Evolutionary conservation across 1,140 invertebrate genomes (phyloP), one percentile per base, ranked within the genome.

Genomic region (Semibalanus balanoides): DNA sequence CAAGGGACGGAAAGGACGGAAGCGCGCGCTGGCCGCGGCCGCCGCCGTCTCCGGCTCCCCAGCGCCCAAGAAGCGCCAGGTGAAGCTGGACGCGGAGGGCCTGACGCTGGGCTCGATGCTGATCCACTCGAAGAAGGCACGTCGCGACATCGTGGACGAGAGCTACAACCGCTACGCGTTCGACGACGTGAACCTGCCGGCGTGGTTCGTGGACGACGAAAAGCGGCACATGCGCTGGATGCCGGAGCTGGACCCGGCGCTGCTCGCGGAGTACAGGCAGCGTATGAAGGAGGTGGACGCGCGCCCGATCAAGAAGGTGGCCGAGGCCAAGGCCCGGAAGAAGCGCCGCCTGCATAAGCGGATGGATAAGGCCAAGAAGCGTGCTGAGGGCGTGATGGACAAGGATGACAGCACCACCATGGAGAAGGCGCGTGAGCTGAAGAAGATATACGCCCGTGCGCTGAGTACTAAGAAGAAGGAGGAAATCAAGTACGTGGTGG

Each of bases 251-350:
- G 79, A 79, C 14, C 81, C 89, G 84, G 90, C 90, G 82, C 82
- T 91, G 9, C 86, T 88, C 0, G 86, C 71, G 22, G 74, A 76
- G 74, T 89, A 89, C 78, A 85, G 84, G 79, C 81, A 87, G 75
- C 83, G 85, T 77, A 80, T 93, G 30, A 90, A 93, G 84, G 95
- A 96, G 79, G 89, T 99, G 9, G 96, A 99, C 85, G 91, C 91
- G 0, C 86, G 94, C 75, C 95, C 97, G 27, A 97, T 99, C 73
- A 99, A 99, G 84, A 99, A 99, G 87, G 93, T 99, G 0, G 90
- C 96, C 79, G 96, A 99, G 86, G 98, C 98, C 0, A 99, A 98
- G 83, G 94, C 95, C 0, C 89, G 98, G 73, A 99, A 99, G 87
- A 97, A 98, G 89, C 91, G 90, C 82, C 90, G 94, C 78, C 90